These are phyloP conservation scores for Strigamia maritima DNA, from an alignment of 2,888 invertebrate genomes.

Conservation along the genomic window DNA sequence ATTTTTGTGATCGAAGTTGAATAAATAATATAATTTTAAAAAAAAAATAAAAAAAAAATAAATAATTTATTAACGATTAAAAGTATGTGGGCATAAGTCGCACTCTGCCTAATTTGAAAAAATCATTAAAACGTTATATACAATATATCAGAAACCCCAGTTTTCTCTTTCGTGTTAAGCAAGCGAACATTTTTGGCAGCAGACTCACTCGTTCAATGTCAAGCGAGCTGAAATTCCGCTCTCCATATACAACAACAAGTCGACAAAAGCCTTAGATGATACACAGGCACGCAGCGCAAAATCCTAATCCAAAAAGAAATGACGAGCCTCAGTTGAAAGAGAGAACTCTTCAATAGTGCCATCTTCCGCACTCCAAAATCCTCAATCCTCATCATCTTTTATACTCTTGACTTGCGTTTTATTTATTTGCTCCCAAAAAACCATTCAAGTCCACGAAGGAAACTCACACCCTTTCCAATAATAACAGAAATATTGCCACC, in stretches of 20 bases:
- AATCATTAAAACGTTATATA: too few relatives aligned
- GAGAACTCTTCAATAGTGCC: conserved; percentile 19
- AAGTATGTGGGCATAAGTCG: too few relatives aligned
- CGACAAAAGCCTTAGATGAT: conserved; percentile 28
- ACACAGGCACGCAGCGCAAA: conserved; percentile 7
- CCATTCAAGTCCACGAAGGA: conserved; percentile 20
- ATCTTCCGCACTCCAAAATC: background rate
- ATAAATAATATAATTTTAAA: too few relatives aligned
- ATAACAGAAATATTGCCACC: conserved; percentile 22
- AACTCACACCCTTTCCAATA: conserved; percentile 17
- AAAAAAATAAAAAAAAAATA: too few relatives aligned
- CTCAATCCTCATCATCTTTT: conserved; percentile 23
- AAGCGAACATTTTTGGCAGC: background rate
- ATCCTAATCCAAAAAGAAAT: conserved; percentile 26
- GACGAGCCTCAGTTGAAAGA: conserved; percentile 7
- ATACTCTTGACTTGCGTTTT: conserved; percentile 24
- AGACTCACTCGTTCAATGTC: background rate
- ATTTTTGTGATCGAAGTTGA: background rate
- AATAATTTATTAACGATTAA: too few relatives aligned
- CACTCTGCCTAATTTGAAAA: too few relatives aligned
- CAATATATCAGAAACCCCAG: background rate
- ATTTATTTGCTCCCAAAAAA: conserved; percentile 13
- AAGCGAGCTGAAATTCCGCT: conserved; percentile 28
- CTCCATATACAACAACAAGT: conserved; percentile 24
- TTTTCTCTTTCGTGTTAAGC: background rate